phyloP scores from a whole-genome alignment of 2,113 vertebrate species.

The Globicephala melas region DNA sequence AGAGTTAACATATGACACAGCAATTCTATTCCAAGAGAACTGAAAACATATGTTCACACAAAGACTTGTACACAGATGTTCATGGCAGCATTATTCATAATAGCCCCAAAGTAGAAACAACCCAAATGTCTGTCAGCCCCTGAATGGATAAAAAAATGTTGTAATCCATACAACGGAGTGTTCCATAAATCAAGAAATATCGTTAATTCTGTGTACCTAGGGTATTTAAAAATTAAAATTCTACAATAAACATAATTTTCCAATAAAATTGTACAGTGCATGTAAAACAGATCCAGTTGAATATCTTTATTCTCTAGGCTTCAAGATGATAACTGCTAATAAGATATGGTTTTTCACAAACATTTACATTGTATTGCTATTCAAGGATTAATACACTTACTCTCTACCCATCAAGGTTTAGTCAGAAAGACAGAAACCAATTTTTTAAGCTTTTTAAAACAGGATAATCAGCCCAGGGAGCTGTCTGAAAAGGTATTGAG shows the following conservation, averaged over 20 bases:
- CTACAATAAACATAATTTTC: background rate
- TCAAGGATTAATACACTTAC: background rate
- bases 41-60: background rate
- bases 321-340: background rate
- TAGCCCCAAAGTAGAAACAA: background rate
- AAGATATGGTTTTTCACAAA: background rate
- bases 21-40: background rate
- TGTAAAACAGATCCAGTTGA: background rate
- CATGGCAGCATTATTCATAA: background rate
- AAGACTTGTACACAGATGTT: background rate
- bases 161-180: background rate
- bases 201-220: background rate
- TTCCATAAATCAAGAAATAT: background rate
- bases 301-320: background rate
- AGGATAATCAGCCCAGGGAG: background rate
- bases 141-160: background rate
- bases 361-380: background rate
- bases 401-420: background rate
- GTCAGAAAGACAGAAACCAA: background rate
- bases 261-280: background rate
- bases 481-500: background rate
- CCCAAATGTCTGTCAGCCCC: background rate
- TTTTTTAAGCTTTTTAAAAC: background rate
- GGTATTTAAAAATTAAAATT: background rate
- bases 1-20: background rate